Percentiles rank a stretch among this genome's conserved stretches.
Evolutionary conservation across 1,140 invertebrate genomes (phyloP).

Genomic region (Drosophila ercepeae): DNA sequence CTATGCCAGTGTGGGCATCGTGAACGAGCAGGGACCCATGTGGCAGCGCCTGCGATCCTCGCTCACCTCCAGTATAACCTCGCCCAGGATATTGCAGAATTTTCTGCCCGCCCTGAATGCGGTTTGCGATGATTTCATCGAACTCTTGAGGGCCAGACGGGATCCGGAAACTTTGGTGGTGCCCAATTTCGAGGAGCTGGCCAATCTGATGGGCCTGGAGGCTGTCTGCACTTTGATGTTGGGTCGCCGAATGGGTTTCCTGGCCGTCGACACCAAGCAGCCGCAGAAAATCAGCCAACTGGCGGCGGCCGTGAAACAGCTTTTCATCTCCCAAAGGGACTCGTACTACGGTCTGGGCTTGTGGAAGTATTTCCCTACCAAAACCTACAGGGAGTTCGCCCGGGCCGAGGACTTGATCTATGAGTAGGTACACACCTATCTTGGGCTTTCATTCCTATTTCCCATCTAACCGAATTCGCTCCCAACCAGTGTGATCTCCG

Average conservation of each 20-base stretch:
- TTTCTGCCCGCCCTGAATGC: conserved; percentile 91
- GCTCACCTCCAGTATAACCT: conserved; percentile 91
- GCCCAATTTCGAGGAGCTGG: conserved; percentile 88
- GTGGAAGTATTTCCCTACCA: conserved; percentile 92
- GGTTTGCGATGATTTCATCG: conserved; percentile 92
- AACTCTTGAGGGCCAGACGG: conserved; percentile 86
- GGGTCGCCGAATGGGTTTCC: conserved; percentile 91
- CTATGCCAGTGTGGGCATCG: conserved; percentile 91
- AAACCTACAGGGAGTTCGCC: conserved; percentile 89
- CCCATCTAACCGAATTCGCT: conserved; percentile 15
- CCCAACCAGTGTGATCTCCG: conserved; percentile 89
- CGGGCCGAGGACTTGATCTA: conserved; percentile 92
- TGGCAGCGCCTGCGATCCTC: conserved; percentile 91
- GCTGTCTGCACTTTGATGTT: conserved; percentile 91
- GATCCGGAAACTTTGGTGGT: conserved; percentile 84
- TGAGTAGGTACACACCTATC: conserved; percentile 84
- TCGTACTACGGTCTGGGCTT: conserved; percentile 92
- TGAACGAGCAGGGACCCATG: conserved; percentile 93
- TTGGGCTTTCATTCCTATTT: conserved; percentile 4
- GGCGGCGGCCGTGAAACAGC: conserved; percentile 88
- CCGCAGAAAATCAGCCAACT: conserved; percentile 85
- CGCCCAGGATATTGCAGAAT: conserved; percentile 89
- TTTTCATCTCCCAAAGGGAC: conserved; percentile 90
- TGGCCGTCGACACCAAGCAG: conserved; percentile 86
- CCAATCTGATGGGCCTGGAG: conserved; percentile 91